Evolutionary conservation across 2,888 invertebrate genomes (phyloP).

Genomic region (Eupithecia subfuscata): DNA sequence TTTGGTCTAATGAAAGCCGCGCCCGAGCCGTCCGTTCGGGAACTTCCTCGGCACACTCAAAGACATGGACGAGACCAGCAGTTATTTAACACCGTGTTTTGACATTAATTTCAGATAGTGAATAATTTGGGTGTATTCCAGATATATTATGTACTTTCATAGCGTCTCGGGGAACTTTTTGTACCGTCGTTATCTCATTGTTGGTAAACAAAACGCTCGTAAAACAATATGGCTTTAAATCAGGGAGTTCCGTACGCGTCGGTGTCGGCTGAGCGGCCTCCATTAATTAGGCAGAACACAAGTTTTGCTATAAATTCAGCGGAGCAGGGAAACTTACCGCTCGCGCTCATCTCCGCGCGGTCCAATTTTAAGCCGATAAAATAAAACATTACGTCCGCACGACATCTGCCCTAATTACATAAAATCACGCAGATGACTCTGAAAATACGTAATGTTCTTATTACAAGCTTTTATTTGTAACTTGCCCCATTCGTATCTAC

Average conservation of each 20-base stretch:
- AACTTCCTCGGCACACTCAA: slow-evolving; percentile 69
- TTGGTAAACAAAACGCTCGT: slow-evolving; percentile 56
- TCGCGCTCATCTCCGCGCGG: slow-evolving; percentile 67
- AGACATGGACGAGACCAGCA: slow-evolving; percentile 59
- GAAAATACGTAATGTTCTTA: slow-evolving; percentile 54
- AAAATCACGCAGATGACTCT: slow-evolving; percentile 75
- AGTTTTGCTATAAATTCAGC: slow-evolving; percentile 82
- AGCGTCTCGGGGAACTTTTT: slow-evolving; percentile 4
- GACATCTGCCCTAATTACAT: slow-evolving; percentile 74
- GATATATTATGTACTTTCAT: slow-evolving; percentile 12
- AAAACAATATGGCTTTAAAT: slow-evolving; percentile 73
- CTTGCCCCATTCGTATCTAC: too few relatives aligned
- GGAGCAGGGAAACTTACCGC: slow-evolving; percentile 70
- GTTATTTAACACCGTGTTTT: slow-evolving; percentile 52
- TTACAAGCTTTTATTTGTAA: not conserved
- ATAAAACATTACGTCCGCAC: slow-evolving; percentile 77
- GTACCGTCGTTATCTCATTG: slow-evolving; percentile 37
- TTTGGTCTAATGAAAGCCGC: slow-evolving; percentile 78
- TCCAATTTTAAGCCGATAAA: slow-evolving; percentile 80
- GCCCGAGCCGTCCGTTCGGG: slow-evolving; percentile 65
- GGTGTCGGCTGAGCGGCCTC: slow-evolving; percentile 72
- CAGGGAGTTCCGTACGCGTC: slow-evolving; percentile 67
- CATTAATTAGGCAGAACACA: slow-evolving; percentile 81
- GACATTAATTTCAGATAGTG: slow-evolving; percentile 17
- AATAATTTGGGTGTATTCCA: slow-evolving; percentile 29